phyloP scores from a whole-genome alignment of 1,140 invertebrate species.

The Sinella curviseta region DNA sequence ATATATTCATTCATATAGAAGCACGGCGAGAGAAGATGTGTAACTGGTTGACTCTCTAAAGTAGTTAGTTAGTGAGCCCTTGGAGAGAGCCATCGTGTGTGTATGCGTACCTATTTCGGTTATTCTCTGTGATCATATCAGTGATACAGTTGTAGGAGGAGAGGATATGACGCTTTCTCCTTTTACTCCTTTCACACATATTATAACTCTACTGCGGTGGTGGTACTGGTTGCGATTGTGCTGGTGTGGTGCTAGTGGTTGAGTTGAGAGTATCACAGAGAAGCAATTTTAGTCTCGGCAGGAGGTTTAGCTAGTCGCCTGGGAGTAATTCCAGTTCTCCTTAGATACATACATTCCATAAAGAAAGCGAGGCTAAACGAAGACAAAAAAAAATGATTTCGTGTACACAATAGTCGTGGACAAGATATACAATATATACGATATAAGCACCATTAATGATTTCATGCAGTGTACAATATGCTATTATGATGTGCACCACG shows the following conservation, averaged over 20 bases:
- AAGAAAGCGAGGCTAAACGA: not conserved
- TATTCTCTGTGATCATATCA: not conserved
- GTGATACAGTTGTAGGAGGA: not conserved
- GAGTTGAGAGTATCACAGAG: not conserved
- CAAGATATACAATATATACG: no score
- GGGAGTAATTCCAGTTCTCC: not conserved
- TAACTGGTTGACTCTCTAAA: not conserved
- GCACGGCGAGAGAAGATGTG: no score
- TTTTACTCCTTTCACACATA: not conserved
- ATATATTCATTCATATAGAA: not conserved
- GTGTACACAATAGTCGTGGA: no score
- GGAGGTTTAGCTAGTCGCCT: constrained; percentile 12
- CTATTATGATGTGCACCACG: no score
- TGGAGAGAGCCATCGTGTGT: not conserved
- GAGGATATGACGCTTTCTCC: no score
- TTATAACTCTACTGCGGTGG: not conserved
- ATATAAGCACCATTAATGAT: no score
- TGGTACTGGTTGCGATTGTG: not conserved
- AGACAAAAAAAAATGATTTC: not conserved
- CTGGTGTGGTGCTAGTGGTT: not conserved
- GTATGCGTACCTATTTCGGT: no score
- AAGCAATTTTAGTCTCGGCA: constrained; percentile 14
- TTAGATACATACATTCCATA: not conserved
- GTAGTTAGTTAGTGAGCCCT: not conserved
- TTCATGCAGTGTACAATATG: no score